Base-by-base conservation (phyloP, 2,888 invertebrate genomes). In the Sinelater perroti region DNA sequence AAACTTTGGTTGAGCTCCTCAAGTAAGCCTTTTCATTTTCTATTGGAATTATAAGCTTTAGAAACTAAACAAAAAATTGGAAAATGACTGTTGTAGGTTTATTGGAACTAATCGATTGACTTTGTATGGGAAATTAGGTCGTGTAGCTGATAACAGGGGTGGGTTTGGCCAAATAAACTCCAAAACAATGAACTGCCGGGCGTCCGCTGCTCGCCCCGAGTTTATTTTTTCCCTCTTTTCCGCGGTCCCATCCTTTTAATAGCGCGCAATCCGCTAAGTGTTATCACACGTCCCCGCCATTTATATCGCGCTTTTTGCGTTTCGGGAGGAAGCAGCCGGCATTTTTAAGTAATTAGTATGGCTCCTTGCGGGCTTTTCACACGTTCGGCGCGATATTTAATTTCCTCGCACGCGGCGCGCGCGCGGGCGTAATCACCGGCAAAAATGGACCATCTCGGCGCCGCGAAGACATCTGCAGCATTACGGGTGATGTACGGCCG, bases 401-500 rank as follows among this genome's bases (percentile, higher is more conserved):
- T 56, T 56, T 49, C 49, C 56, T 49, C 18, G 26, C 11, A 8
- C 1, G 26, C n/a, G n/a, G n/a, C n/a, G n/a, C n/a, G n/a, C n/a
- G n/a, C n/a, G n/a, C n/a, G n/a, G n/a, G n/a, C 14, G 21, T 55
- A 40, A 40, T 49, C 18, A 11, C 46, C 2, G 40, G 28, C 35
- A 54, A 57, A 46, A 54, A 54, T 54, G 26, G 8, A 54, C 46
- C 46, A 54, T 54, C 40, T 46, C 35, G 14, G 17, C 28, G 10
- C 16, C 33, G n/a, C 30, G 35, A 53, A 52, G 57, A 57, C 68
- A 68, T 67, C 68, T 71, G 70, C 67, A 66, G 68, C 69, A 68
- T 63, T 61, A 59, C 53, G 44, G 53, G 64, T 73, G 73, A 73
- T 73, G 71, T 72, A 73, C 69, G 64, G 64, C 63, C 64, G 58